Evolutionary conservation across 2,797 vertebrate genomes (phyloP), one percentile per base, ranked within the genome.

Genomic region (Tragelaphus oryx): DNA sequence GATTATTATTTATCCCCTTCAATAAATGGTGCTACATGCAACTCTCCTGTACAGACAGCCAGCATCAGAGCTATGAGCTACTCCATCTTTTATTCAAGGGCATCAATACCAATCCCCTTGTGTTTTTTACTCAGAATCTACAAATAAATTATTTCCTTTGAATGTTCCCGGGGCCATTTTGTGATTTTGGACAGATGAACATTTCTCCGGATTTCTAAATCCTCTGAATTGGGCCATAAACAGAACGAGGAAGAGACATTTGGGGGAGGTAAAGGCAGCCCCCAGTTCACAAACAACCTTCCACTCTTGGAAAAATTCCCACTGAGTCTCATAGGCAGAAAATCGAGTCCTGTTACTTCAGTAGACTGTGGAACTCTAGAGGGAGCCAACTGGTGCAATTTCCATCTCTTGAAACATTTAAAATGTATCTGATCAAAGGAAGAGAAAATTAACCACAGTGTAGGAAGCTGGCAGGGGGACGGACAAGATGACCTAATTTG

Each of bases 361-460:
- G 97, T 93, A 90, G 91, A 89, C n/a, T 0, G 68, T 20, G 65
- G 89, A 87, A 93, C 93, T 97, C 96, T 93, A 41, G 87, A 90
- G 97, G 93, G 97, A 97, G 90, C 68, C 82, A 84, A 92, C 95
- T 90, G 79, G 82, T 95, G 86, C 90, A 93, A 97, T 98, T 97
- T 97, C 97, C 96, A 97, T 97, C 94, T 98, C 96, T 96, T 97
- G 97, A 97, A 98, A 98, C 97, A 97, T 97, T 98, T 97, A 97
- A 97, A 96, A 97, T 91, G 96, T 94, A 76, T 97, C 95, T 97
- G 97, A 98, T 98, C 97, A 98, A 98, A 98, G 96, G 80, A 94
- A 86, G 95, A 95, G 96, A 97, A 98, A 97, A 97, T 97, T 97
- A 97, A 97, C 97, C 97, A 97, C 95, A 97, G 97, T 98, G 97